Evolutionary conservation across 2,888 invertebrate species (phyloP).

Genomic region (Xylota sylvarum): DNA sequence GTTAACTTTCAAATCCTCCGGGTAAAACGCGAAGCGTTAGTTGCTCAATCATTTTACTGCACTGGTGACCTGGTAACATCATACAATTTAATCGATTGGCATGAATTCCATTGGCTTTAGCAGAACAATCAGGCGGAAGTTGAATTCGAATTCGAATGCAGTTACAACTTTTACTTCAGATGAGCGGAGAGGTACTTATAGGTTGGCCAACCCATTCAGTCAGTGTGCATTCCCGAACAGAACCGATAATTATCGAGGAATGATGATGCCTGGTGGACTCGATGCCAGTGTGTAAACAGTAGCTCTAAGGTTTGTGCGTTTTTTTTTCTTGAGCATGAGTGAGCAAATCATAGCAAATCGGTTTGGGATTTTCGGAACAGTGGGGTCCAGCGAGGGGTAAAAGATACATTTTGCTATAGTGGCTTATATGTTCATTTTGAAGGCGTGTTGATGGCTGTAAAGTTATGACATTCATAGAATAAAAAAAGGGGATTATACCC

Average conservation of each 20-base stretch:
- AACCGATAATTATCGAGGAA: slow-evolving; percentile 51
- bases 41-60: slow-evolving; percentile 3
- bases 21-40: not conserved
- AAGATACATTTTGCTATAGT: too few relatives aligned
- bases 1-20: slow-evolving; percentile 11
- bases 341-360: slow-evolving; percentile 46
- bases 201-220: slow-evolving; percentile 36
- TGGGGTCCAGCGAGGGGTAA: slow-evolving; percentile 7
- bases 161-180: slow-evolving; percentile 26
- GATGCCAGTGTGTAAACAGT: slow-evolving; percentile 44
- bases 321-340: slow-evolving; percentile 21
- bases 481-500: too few relatives aligned
- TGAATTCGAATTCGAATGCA: slow-evolving; percentile 44
- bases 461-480: too few relatives aligned
- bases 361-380: slow-evolving; percentile 4
- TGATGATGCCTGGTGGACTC: slow-evolving; percentile 17
- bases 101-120: slow-evolving; percentile 28
- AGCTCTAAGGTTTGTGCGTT: slow-evolving; percentile 22
- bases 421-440: too few relatives aligned
- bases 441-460: too few relatives aligned
- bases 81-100: slow-evolving; percentile 41
- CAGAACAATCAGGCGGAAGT: slow-evolving; percentile 54
- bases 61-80: slow-evolving; percentile 57
- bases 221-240: slow-evolving; percentile 36
- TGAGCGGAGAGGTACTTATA: slow-evolving; percentile 14